phyloP scores from a whole-genome alignment of 2,113 vertebrate species.

The Epinephelus fuscoguttatus region DNA sequence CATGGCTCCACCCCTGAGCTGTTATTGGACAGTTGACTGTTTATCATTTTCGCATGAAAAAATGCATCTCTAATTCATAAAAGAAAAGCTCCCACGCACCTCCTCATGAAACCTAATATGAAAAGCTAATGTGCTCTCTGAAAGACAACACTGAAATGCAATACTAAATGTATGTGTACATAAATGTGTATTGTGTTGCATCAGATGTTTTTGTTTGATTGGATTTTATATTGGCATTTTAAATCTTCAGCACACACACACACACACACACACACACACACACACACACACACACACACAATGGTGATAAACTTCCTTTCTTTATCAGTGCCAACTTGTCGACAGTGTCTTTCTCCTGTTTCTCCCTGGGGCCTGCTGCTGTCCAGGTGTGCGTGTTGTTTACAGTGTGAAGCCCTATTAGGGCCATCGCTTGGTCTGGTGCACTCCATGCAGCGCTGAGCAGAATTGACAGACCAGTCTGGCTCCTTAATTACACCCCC shows the following conservation, averaged over 20 bases:
- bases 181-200: too few relatives aligned
- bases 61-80: not conserved
- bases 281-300: not conserved
- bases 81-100: too few relatives aligned
- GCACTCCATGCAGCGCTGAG: conserved; percentile 75
- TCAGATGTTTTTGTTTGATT: not conserved
- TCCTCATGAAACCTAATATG: not conserved
- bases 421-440: conserved; percentile 71
- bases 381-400: conserved; percentile 84
- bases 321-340: conserved; percentile 52
- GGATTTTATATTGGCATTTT: not conserved
- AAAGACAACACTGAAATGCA: not conserved
- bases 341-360: conserved; percentile 32
- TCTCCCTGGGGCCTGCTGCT: conserved; percentile 56
- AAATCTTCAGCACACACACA: not conserved
- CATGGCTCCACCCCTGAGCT: not conserved
- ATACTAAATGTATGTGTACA: not conserved
- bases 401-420: conserved; percentile 84
- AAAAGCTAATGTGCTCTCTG: too few relatives aligned
- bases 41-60: too few relatives aligned
- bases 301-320: conserved; percentile 45
- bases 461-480: conserved; percentile 81
- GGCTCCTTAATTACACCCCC: conserved; percentile 83
- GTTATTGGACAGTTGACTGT: not conserved
- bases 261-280: not conserved